Percentiles rank a stretch among this genome's conserved stretches.
These are phyloP conservation scores for Drosophila barbarae DNA, from an alignment of 2,888 invertebrate genomes.

Conservation along the genomic window DNA sequence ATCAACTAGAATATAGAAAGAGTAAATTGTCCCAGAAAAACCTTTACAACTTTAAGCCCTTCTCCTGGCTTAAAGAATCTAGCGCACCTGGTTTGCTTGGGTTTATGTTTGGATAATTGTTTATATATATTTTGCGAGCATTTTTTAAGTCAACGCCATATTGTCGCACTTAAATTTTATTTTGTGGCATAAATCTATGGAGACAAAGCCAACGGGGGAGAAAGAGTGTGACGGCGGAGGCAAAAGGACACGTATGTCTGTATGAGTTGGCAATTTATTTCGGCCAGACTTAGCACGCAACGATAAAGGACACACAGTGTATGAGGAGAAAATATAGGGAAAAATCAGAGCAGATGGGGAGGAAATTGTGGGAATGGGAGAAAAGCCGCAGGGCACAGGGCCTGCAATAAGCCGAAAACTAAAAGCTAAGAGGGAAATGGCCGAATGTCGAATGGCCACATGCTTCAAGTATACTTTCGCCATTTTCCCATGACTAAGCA, in stretches of 20 bases:
- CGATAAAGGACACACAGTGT: slow-evolving; percentile 48
- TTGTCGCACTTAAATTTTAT: slow-evolving; percentile 76
- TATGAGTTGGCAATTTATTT: slow-evolving; percentile 70
- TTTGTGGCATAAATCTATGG: slow-evolving; percentile 68
- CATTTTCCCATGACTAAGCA: slow-evolving; percentile 73
- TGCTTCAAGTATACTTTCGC: slow-evolving; percentile 57
- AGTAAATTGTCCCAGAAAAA: background rate
- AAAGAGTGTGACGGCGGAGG: background rate
- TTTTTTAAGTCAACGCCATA: slow-evolving; percentile 71
- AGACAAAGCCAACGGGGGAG: slow-evolving; percentile 18
- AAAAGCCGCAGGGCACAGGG: slow-evolving; percentile 11
- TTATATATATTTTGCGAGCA: slow-evolving; percentile 57
- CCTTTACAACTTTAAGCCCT: background rate
- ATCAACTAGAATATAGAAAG: too few species aligned
- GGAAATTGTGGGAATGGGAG: background rate
- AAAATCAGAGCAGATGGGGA: slow-evolving; percentile 16
- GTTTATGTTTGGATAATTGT: slow-evolving; percentile 62
- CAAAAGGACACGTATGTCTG: slow-evolving; percentile 36
- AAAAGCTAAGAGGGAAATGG: slow-evolving; percentile 38
- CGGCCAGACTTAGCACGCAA: slow-evolving; percentile 66
- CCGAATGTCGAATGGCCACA: slow-evolving; percentile 39
- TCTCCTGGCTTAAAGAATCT: background rate
- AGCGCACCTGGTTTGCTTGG: slow-evolving; percentile 5
- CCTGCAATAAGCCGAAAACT: slow-evolving; percentile 63
- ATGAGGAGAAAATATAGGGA: slow-evolving; percentile 1